These are phyloP conservation scores for Sebastes paucispinis DNA, from an alignment of 2,797 vertebrate genomes.

Conservation along the genomic window DNA sequence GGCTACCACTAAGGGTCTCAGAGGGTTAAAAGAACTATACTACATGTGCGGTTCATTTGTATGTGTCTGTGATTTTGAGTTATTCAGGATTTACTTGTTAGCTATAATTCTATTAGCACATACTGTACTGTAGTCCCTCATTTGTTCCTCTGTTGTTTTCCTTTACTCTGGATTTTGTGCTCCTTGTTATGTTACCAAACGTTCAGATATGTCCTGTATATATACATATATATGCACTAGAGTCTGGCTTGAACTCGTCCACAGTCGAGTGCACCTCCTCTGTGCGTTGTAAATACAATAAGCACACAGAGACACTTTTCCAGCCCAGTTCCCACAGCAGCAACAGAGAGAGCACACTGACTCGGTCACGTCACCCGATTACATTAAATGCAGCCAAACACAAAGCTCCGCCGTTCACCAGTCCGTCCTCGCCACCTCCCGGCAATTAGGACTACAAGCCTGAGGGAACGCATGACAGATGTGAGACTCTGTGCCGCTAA, in stretches of 20 bases:
- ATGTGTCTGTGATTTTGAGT: background rate
- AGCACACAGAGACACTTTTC: slow-evolving; percentile 46
- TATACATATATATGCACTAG: background rate
- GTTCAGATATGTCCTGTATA: background rate
- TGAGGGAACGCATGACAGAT: slow-evolving; percentile 23
- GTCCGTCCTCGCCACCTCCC: slow-evolving; percentile 24
- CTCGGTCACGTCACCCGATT: slow-evolving; percentile 31
- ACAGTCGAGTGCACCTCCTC: slow-evolving; percentile 33
- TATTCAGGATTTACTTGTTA: background rate
- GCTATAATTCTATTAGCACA: background rate
- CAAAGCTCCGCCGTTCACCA: slow-evolving; percentile 32
- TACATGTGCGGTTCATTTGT: background rate
- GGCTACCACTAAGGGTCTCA: too few relatives aligned
- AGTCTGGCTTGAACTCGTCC: slow-evolving; percentile 19
- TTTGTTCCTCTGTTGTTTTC: background rate
- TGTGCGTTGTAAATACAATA: slow-evolving; percentile 46
- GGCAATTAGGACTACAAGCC: slow-evolving; percentile 50
- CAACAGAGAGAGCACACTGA: slow-evolving; percentile 22
- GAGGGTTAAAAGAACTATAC: background rate
- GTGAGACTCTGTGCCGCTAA: slow-evolving; percentile 33
- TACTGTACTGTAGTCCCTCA: background rate
- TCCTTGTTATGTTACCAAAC: background rate
- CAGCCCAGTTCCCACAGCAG: slow-evolving; percentile 28
- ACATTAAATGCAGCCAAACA: slow-evolving; percentile 31
- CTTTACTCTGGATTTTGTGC: background rate